A percentile compares a stretch with the other conserved stretches of the same genome.
These are phyloP conservation scores for Podarcis cretensis DNA, from an alignment of 2,113 vertebrate species.

Conservation along the genomic window DNA sequence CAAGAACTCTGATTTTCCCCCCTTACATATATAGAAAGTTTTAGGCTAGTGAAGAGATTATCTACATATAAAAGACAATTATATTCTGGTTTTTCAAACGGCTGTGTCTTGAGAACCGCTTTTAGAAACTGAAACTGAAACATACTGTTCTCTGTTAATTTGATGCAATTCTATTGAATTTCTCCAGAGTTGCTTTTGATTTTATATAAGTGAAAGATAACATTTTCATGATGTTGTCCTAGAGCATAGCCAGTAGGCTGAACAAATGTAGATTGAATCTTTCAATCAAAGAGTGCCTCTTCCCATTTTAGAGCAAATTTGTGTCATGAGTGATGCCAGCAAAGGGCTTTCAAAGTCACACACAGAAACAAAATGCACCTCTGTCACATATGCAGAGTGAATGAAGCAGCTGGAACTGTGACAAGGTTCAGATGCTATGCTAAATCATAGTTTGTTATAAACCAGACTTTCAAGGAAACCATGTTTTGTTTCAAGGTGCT, in stretches of 20 bases:
- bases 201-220: conserved; percentile 4
- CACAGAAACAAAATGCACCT: background rate
- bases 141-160: background rate
- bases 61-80: background rate
- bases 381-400: background rate
- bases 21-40: background rate
- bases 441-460: background rate
- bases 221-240: background rate
- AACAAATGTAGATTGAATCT: background rate
- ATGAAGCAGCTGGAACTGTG: background rate
- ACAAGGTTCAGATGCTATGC: background rate
- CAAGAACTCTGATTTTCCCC: background rate
- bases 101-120: background rate
- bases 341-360: background rate
- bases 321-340: background rate
- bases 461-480: background rate
- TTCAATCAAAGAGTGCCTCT: background rate
- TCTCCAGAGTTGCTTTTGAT: background rate
- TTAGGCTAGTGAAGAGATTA: background rate
- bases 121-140: background rate
- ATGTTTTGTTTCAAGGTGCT: background rate
- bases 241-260: background rate
- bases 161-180: background rate
- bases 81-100: conserved; percentile 2
- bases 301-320: background rate